Conservation (phyloP, 2,113 vertebrate species). For the Neopipo cinnamomea region DNA sequence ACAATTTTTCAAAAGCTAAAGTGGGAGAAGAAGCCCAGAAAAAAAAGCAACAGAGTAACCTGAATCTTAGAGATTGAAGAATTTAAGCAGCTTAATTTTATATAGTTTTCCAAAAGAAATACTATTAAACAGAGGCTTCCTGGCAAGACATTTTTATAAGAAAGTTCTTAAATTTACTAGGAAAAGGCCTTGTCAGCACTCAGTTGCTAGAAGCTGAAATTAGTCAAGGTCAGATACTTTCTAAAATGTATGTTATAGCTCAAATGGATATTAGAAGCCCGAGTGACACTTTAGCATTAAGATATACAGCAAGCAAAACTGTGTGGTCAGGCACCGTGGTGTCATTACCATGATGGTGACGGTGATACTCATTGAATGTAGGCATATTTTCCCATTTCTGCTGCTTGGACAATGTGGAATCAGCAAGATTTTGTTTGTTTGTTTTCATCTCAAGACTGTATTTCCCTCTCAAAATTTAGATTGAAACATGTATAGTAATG, state of each 20-base stretch:
- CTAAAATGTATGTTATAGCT: not conserved
- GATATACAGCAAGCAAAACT: not conserved
- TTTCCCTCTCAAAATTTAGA: not conserved
- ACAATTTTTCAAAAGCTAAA: not conserved
- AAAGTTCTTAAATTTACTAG: not conserved
- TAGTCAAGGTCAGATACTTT: not conserved
- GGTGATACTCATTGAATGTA: not conserved
- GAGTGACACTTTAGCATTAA: not conserved
- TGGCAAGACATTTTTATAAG: not conserved
- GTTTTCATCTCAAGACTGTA: not conserved
- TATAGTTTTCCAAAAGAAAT: not conserved
- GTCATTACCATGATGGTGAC: not conserved
- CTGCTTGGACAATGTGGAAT: not conserved
- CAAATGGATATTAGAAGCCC: not conserved
- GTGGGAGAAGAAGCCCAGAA: not conserved
- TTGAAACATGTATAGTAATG: not conserved
- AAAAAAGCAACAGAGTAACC: not conserved
- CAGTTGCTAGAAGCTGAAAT: not conserved
- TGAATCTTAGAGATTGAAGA: not conserved
- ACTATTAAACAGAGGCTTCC: not conserved
- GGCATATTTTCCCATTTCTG: not conserved
- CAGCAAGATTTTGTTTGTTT: not conserved
- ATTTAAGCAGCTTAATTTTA: not conserved
- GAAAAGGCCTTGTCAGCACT: not conserved
- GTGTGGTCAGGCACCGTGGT: not conserved